phyloP scores from a whole-genome alignment of 92 coral and sea anemone species.

The Zoanthus gigantus region DNA sequence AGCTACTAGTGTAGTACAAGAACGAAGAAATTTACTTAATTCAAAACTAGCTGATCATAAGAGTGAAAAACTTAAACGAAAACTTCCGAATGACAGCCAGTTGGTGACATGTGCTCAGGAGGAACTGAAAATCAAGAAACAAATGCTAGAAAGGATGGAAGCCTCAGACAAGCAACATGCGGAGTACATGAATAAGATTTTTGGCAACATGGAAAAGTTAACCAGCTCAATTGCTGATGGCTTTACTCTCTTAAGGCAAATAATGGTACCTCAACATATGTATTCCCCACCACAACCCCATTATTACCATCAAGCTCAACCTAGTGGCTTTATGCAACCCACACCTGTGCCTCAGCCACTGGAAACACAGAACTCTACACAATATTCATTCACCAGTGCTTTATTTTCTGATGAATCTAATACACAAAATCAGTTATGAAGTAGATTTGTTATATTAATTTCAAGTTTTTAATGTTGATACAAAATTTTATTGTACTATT shows the following conservation, averaged over 20 bases:
- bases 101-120: constrained; percentile 62
- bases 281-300: constrained; percentile 54
- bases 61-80: constrained; percentile 58
- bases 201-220: constrained; percentile 58
- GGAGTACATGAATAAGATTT: constrained; percentile 57
- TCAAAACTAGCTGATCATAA: constrained; percentile 16
- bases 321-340: constrained; percentile 53
- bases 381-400: constrained; percentile 45
- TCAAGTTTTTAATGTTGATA: constrained; percentile 32
- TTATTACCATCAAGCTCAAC: constrained; percentile 36
- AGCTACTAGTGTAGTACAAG: constrained; percentile 47
- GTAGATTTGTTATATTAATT: constrained; percentile 19
- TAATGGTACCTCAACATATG: constrained; percentile 56
- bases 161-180: constrained; percentile 60
- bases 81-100: constrained; percentile 57
- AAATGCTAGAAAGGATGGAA: constrained; percentile 65
- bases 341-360: constrained; percentile 39
- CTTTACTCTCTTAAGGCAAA: constrained; percentile 58
- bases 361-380: constrained; percentile 47
- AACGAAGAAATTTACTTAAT: constrained; percentile 54
- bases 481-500: constrained; percentile 22
- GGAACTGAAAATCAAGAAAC: constrained; percentile 61
- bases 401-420: constrained; percentile 32
- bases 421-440: constrained; percentile 12
- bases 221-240: constrained; percentile 64